Conservation (phyloP, 2,113 vertebrate species). For the Hyperopisus bebe region DNA sequence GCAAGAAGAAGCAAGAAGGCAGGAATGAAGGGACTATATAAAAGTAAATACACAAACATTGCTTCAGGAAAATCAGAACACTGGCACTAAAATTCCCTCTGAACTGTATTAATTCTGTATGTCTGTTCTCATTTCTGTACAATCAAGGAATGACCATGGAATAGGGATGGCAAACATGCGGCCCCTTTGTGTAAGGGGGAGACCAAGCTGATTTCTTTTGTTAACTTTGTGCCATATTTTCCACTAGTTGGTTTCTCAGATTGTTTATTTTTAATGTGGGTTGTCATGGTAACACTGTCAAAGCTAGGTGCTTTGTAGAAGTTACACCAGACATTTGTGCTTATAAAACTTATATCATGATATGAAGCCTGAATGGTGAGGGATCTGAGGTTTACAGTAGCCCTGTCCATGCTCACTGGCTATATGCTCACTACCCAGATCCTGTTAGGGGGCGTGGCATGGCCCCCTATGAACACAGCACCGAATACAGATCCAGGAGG, state of each 20-base stretch:
- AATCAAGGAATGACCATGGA: neutral
- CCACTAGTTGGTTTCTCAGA: neutral
- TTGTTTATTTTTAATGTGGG: slow-evolving; percentile 11
- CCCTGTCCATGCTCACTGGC: neutral
- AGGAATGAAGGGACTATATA: neutral
- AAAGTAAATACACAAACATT: neutral
- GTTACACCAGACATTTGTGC: neutral
- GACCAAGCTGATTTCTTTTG: neutral
- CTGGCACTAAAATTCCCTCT: neutral
- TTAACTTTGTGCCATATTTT: neutral
- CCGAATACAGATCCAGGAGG: neutral
- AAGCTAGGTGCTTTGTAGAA: neutral
- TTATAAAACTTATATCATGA: neutral
- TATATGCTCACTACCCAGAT: neutral
- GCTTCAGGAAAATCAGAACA: neutral
- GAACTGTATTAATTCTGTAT: neutral
- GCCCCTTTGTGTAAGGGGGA: neutral
- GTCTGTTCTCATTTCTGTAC: neutral
- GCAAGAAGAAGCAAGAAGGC: neutral
- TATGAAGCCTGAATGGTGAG: neutral
- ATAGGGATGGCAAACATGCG: neutral
- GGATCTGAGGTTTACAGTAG: neutral
- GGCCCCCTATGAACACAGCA: neutral
- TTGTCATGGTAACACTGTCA: slow-evolving; percentile 23
- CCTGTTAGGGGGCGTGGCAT: neutral